A percentile compares a stretch with the other conserved stretches of the same genome.
These are phyloP conservation scores for Sturnus vulgaris DNA, from an alignment of 2,113 vertebrate genomes.

Conservation along the genomic window DNA sequence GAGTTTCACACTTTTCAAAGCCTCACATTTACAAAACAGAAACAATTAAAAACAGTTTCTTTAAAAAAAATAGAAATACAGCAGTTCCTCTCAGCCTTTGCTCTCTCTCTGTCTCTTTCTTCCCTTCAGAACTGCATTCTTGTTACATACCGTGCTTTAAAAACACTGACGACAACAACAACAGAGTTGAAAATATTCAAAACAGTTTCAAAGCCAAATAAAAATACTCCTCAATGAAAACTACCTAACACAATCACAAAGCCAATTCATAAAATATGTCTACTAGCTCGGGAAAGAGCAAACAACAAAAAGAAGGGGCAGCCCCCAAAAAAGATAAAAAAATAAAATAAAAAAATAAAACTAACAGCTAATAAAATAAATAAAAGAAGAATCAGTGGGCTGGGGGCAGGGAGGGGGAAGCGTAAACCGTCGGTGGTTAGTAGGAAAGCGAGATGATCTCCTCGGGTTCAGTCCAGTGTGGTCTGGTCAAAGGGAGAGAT, in stretches of 20 bases:
- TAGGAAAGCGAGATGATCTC: slow-evolving; percentile 78
- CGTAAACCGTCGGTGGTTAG: slow-evolving; percentile 77
- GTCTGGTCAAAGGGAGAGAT: slow-evolving; percentile 74
- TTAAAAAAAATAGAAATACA: slow-evolving; percentile 67
- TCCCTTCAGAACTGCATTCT: slow-evolving; percentile 60
- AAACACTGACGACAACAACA: slow-evolving; percentile 67
- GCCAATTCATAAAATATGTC: slow-evolving; percentile 69
- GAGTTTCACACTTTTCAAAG: slow-evolving; percentile 76
- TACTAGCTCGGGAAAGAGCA: slow-evolving; percentile 70
- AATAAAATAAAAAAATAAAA: slow-evolving; percentile 71
- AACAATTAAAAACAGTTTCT: slow-evolving; percentile 78
- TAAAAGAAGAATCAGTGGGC: slow-evolving; percentile 68
- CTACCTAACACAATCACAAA: slow-evolving; percentile 74
- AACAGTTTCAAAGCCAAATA: slow-evolving; percentile 71
- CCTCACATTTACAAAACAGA: slow-evolving; percentile 87
- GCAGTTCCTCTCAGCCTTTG: slow-evolving; percentile 54
- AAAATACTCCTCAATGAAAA: slow-evolving; percentile 71
- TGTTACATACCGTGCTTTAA: slow-evolving; percentile 59
- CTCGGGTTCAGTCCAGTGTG: slow-evolving; percentile 69
- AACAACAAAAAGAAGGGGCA: slow-evolving; percentile 60
- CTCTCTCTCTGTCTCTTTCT: slow-evolving; percentile 39
- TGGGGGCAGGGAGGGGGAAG: slow-evolving; percentile 11
- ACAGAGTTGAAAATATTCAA: slow-evolving; percentile 71
- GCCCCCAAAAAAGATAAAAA: slow-evolving; percentile 61
- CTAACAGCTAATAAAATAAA: slow-evolving; percentile 79